Conservation (phyloP, 1,140 invertebrate species). For the Drosophila watanabei region DNA sequence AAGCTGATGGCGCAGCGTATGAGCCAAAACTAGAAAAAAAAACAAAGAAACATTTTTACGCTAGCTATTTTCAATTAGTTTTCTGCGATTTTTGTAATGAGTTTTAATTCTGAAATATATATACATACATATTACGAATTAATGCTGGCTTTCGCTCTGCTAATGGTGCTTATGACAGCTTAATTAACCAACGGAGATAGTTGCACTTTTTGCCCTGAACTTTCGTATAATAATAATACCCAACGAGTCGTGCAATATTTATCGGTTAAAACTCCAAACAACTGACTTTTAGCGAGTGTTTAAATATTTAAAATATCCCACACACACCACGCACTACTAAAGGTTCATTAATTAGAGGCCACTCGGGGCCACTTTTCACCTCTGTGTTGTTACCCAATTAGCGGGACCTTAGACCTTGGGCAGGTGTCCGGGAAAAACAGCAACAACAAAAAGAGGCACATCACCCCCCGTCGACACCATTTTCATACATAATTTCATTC, state of each 20-base stretch:
- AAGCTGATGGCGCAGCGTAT: constrained; percentile 7
- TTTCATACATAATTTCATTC: constrained; percentile 46
- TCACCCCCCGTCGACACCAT: background rate
- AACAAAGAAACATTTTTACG: constrained; percentile 15
- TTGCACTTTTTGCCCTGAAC: constrained; percentile 4
- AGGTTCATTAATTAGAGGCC: constrained; percentile 25
- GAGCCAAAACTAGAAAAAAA: constrained; percentile 3
- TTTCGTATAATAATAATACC: constrained; percentile 2
- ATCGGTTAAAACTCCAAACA: constrained; percentile 5
- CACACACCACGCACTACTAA: background rate
- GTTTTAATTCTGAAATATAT: constrained; percentile 26
- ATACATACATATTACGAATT: constrained; percentile 15
- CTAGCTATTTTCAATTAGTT: constrained; percentile 51
- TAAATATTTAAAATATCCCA: constrained; percentile 3
- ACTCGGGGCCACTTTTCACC: constrained; percentile 2
- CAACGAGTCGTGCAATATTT: background rate
- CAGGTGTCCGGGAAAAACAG: constrained; percentile 1
- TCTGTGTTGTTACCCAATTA: constrained; percentile 25
- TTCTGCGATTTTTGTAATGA: constrained; percentile 27
- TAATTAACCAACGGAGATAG: constrained; percentile 28
- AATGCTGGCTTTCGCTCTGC: constrained; percentile 28
- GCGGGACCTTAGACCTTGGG: background rate
- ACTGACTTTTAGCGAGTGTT: constrained; percentile 3
- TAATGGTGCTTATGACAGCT: constrained; percentile 46
- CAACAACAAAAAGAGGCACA: background rate